phyloP scores from a whole-genome alignment of 2,797 vertebrate species.

The Notolabrus celidotus region DNA sequence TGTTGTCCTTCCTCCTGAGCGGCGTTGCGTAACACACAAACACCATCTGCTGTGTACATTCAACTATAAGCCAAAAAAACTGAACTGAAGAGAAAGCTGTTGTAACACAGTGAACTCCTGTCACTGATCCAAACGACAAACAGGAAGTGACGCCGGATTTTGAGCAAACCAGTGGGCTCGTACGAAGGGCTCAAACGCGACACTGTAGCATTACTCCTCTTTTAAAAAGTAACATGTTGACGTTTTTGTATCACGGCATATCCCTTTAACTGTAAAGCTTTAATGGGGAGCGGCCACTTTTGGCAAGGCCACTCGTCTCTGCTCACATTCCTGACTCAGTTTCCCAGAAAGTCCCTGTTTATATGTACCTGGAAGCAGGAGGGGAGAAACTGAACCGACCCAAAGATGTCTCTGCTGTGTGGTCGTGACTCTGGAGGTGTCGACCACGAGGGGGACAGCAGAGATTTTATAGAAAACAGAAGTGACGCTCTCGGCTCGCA shows the following conservation, averaged over 20 bases:
- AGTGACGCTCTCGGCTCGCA: neutral
- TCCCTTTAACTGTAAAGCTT: slow-evolving; percentile 65
- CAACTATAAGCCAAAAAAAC: slow-evolving; percentile 51
- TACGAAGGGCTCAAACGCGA: neutral
- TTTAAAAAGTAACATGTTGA: neutral
- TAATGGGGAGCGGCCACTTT: slow-evolving; percentile 38
- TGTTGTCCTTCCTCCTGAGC: slow-evolving; percentile 39
- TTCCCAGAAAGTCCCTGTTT: slow-evolving; percentile 64
- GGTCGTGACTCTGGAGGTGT: slow-evolving; percentile 1
- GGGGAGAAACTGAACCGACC: neutral
- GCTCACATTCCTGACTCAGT: slow-evolving; percentile 66
- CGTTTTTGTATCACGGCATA: neutral
- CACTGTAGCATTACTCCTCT: slow-evolving; percentile 19
- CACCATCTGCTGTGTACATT: slow-evolving; percentile 59
- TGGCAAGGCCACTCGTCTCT: slow-evolving; percentile 46
- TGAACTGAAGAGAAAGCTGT: slow-evolving; percentile 17
- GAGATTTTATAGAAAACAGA: slow-evolving; percentile 6
- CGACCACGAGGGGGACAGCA: neutral
- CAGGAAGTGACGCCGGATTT: neutral
- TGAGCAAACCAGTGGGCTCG: neutral
- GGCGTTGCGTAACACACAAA: slow-evolving; percentile 25
- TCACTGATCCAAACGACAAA: slow-evolving; percentile 24
- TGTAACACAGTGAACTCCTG: slow-evolving; percentile 8
- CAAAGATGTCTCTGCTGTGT: slow-evolving; percentile 12
- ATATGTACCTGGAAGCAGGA: slow-evolving; percentile 53